These are phyloP conservation scores for Nycticryphes semicollaris DNA, from an alignment of 2,113 vertebrate genomes.

Conservation along the genomic window DNA sequence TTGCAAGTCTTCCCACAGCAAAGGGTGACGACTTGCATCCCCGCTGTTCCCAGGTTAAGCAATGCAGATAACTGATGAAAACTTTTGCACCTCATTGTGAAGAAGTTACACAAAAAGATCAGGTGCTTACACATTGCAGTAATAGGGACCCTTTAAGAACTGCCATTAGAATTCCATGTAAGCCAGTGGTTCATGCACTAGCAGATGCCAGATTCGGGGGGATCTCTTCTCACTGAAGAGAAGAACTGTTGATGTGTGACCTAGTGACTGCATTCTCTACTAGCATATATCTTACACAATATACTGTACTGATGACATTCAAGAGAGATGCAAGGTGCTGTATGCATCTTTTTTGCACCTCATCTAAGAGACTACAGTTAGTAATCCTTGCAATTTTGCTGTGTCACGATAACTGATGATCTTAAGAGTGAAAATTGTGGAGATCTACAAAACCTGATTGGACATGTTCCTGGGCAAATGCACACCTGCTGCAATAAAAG, in stretches of 20 bases:
- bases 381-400: background rate
- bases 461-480: background rate
- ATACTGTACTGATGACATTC: background rate
- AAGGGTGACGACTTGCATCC: rapidly evolving
- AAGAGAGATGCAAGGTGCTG: background rate
- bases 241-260: background rate
- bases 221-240: background rate
- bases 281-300: background rate
- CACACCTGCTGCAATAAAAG: background rate
- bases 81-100: background rate
- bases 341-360: background rate
- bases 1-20: background rate
- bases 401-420: background rate
- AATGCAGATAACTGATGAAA: background rate
- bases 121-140: rapidly evolving
- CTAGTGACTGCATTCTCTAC: background rate
- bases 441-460: background rate
- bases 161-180: background rate
- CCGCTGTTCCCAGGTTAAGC: background rate
- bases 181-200: background rate
- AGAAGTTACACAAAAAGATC: background rate
- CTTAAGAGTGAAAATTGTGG: background rate
- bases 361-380: background rate
- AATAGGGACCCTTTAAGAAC: background rate
- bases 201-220: background rate